These are phyloP conservation scores for Gobio gobio DNA, from an alignment of 2,113 vertebrate genomes.

Conservation along the genomic window DNA sequence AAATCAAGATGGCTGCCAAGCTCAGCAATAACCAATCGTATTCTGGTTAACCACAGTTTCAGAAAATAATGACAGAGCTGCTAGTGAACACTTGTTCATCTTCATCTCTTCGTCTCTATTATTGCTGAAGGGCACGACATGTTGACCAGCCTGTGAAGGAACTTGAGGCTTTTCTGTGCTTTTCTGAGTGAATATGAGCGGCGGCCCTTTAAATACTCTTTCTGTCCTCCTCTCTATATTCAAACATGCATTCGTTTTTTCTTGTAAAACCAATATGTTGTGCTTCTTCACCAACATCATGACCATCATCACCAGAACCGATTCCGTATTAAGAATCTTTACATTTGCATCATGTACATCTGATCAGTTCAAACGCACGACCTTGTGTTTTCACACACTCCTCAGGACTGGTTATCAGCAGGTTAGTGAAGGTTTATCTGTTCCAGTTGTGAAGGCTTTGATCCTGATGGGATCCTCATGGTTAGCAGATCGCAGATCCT, in stretches of 20 bases:
- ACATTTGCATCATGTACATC: background rate
- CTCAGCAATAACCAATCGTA: background rate
- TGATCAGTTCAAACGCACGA: background rate
- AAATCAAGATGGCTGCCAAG: background rate
- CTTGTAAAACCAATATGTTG: too few species aligned
- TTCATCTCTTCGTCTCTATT: background rate
- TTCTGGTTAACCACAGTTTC: background rate
- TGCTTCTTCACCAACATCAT: too few species aligned
- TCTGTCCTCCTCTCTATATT: background rate
- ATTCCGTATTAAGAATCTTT: background rate
- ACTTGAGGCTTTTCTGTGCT: constrained; percentile 8
- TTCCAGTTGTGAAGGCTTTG: constrained; percentile 35
- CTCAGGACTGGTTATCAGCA: background rate
- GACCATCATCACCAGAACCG: background rate
- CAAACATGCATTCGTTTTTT: background rate
- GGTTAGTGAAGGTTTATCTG: background rate
- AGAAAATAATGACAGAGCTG: background rate
- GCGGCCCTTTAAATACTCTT: too few species aligned
- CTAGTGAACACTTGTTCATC: constrained; percentile 3
- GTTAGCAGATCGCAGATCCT: background rate
- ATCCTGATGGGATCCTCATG: constrained; percentile 53
- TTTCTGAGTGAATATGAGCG: background rate
- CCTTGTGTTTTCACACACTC: background rate
- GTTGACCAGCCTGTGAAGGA: constrained; percentile 49
- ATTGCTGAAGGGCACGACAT: constrained; percentile 30